Base-by-base conservation (phyloP, 2,888 invertebrate species). In the Drosophila falleni region DNA sequence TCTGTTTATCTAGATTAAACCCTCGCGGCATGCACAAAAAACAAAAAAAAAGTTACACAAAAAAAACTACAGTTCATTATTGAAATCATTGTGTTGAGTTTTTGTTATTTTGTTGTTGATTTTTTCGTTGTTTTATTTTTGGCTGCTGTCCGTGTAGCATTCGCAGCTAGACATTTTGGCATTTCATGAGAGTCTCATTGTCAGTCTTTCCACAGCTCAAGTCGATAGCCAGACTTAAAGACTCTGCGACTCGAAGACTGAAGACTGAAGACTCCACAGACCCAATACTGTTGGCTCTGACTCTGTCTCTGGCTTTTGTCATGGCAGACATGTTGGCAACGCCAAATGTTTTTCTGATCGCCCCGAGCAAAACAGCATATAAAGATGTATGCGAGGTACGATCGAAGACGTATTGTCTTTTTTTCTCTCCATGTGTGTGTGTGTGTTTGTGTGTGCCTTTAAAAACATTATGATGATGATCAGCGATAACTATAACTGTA, bases 291-390 rank as follows among this genome's bases (percentile, higher is more conserved):
- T 60, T 62, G 41, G 42, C 31, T 19, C 42, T 31, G 44, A 23
- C 44, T 44, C 33, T 8, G 31, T 42, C 47, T 67, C 50, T 77
- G 66, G 72, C 72, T 89, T 81, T 80, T 85, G 81, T 89, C 88
- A 81, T 82, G 89, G 87, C 87, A 87, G 87, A 87, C 87, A 85
- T 82, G 79, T 85, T 87, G 87, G 87, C 87, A 88, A 85, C 89
- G 84, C 79, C 78, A 87, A 88, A 78, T 80, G 75, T 83, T 88
- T 73, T 74, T 82, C 54, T 74, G 56, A 29, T 60, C 65, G 84
- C 75, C 87, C 71, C 54, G 50, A 68, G 82, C 75, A 64, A 55
- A 65, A 54, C 70, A 74, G 61, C 71, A 72, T 69, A 84, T 86
- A 76, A 72, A 78, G 74, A 77, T 74, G 76, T 76, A 78, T 69